These are phyloP conservation scores for Synaphobranchus kaupii DNA, from an alignment of 2,797 vertebrate genomes.

Conservation along the genomic window DNA sequence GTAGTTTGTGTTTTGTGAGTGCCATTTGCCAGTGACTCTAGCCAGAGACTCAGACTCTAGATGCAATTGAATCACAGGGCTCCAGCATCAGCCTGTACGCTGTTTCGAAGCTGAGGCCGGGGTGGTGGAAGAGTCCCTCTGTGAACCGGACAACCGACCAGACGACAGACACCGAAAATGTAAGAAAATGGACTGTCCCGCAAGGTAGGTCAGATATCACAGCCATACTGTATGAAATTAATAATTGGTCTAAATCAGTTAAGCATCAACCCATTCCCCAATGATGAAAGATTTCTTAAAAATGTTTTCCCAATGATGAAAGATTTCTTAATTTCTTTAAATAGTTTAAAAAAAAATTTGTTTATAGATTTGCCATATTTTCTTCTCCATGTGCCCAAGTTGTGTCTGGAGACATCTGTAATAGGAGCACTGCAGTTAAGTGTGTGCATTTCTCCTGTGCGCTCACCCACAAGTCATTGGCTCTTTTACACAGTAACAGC, in stretches of 20 bases:
- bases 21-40: not conserved
- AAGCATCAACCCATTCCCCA: not conserved
- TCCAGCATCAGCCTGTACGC: conserved; percentile 78
- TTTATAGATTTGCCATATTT: no score
- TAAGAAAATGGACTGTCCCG: conserved; percentile 86
- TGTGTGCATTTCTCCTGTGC: no score
- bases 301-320: not conserved
- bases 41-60: no score
- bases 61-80: conserved; percentile 62
- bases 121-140: conserved; percentile 82
- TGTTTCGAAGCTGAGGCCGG: conserved; percentile 81
- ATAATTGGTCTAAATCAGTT: not conserved
- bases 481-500: not conserved
- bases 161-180: conserved; percentile 82
- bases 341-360: no score
- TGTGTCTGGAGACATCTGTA: no score
- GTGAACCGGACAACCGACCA: conserved; percentile 78
- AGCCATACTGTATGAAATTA: not conserved
- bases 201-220: conserved; percentile 74
- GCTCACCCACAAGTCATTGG: no score
- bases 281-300: not conserved
- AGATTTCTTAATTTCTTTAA: not conserved
- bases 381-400: no score
- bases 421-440: no score
- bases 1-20: not conserved